These are phyloP conservation scores for Ecliptopera silaceata DNA, from an alignment of 2,888 invertebrate genomes.

Conservation along the genomic window DNA sequence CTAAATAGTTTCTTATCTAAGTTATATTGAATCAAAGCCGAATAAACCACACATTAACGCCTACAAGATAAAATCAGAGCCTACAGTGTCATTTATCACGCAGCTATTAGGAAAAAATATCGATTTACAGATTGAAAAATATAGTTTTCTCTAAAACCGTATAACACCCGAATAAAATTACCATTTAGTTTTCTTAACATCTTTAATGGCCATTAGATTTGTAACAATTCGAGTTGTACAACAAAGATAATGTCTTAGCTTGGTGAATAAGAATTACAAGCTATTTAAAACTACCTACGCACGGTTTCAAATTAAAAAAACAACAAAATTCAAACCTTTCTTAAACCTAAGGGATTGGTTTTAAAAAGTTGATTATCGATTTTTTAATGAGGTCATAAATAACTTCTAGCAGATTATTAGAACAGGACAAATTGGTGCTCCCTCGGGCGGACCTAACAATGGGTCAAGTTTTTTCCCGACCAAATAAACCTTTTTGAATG, in stretches of 20 bases:
- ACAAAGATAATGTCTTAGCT: conserved; percentile 52
- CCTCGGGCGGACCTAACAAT: conserved; percentile 67
- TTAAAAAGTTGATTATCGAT: conserved; percentile 66
- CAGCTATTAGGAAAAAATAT: conserved; percentile 25
- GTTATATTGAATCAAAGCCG: conserved; percentile 13
- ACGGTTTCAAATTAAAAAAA: conserved; percentile 45
- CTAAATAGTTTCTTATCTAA: not conserved
- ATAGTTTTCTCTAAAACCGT: conserved; percentile 14
- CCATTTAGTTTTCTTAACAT: conserved; percentile 46
- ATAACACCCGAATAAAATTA: conserved; percentile 41
- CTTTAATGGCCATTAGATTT: conserved; percentile 49
- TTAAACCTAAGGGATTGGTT: too few relatives aligned
- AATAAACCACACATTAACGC: conserved; percentile 22
- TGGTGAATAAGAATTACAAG: conserved; percentile 59
- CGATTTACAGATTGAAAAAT: conserved; percentile 25
- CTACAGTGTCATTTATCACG: conserved; percentile 22
- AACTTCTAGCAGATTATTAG: conserved; percentile 69
- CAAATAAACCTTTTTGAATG: conserved; percentile 77
- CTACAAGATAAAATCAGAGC: conserved; percentile 16
- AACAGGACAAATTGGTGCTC: conserved; percentile 78
- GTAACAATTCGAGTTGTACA: conserved; percentile 51
- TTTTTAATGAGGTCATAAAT: conserved; percentile 79
- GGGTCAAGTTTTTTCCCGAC: conserved; percentile 73
- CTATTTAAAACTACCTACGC: conserved; percentile 71
- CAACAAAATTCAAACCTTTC: too few relatives aligned